These are phyloP conservation scores for Tapera naevia DNA, from an alignment of 2,797 vertebrate species.

Conservation along the genomic window DNA sequence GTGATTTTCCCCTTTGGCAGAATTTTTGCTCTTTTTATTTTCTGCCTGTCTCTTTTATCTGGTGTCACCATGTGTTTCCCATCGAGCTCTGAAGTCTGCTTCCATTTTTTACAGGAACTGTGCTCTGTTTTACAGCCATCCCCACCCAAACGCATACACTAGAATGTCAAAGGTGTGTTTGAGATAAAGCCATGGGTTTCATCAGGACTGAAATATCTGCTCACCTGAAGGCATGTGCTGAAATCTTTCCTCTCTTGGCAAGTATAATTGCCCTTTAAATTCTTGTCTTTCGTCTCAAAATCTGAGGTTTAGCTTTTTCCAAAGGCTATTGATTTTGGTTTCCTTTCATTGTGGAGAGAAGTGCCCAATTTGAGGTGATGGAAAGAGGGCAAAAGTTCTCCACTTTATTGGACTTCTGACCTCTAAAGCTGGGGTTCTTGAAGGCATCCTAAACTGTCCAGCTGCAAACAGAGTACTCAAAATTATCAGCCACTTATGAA, in stretches of 20 bases:
- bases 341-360: not conserved
- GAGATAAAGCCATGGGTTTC: slow-evolving; percentile 21
- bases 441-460: not conserved
- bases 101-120: slow-evolving; percentile 40
- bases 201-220: not conserved
- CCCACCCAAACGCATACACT: slow-evolving; percentile 35
- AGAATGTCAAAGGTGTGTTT: slow-evolving; percentile 57
- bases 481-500: slow-evolving; percentile 13
- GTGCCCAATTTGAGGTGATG: not conserved
- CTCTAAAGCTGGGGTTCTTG: not conserved
- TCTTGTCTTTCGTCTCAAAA: slow-evolving; percentile 27
- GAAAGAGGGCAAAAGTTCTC: not conserved
- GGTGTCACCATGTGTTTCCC: slow-evolving; percentile 57
- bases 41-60: slow-evolving; percentile 65
- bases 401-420: not conserved
- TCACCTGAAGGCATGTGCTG: slow-evolving; percentile 27
- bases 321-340: not conserved
- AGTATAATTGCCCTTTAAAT: slow-evolving; percentile 44
- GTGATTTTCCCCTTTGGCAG: slow-evolving; percentile 49
- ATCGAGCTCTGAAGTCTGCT: slow-evolving; percentile 59
- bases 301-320: not conserved
- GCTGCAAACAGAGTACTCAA: slow-evolving; percentile 10
- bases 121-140: slow-evolving; percentile 50
- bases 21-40: slow-evolving; percentile 55
- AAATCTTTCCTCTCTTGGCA: slow-evolving; percentile 23